A percentile compares a stretch with the other conserved stretches of the same genome.
phyloP scores from a whole-genome alignment of 2,113 vertebrate species.

The Equus przewalskii region DNA sequence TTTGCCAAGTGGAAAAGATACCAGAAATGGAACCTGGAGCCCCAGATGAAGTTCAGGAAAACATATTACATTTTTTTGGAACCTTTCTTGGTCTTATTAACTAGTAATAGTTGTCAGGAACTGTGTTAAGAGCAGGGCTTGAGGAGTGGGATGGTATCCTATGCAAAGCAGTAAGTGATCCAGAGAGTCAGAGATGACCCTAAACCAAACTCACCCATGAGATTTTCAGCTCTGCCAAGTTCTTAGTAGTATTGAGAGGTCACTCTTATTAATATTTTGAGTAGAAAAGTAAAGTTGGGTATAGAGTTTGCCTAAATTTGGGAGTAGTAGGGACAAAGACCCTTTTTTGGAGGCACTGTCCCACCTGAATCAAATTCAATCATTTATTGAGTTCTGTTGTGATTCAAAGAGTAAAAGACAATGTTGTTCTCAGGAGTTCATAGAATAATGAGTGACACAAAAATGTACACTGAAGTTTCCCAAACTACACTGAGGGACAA shows the following conservation, averaged over 20 bases:
- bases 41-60: not conserved
- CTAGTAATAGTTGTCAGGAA: not conserved
- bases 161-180: not conserved
- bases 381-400: not conserved
- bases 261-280: not conserved
- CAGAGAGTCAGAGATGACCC: not conserved
- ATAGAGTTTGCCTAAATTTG: not conserved
- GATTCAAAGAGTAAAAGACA: not conserved
- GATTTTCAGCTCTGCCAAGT: conserved; percentile 27
- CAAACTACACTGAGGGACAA: not conserved
- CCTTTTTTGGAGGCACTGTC: not conserved
- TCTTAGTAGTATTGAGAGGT: not conserved
- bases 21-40: not conserved
- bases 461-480: not conserved
- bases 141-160: not conserved
- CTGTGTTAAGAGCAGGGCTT: not conserved
- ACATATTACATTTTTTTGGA: not conserved
- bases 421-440: too few species aligned
- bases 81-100: not conserved
- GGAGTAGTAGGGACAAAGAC: not conserved
- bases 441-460: not conserved
- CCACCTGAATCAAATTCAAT: not conserved
- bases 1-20: not conserved
- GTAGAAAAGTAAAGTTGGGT: not conserved
- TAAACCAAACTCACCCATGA: not conserved